phyloP scores from a whole-genome alignment of 1,140 invertebrate genomes.

The Heliconius nattereri region DNA sequence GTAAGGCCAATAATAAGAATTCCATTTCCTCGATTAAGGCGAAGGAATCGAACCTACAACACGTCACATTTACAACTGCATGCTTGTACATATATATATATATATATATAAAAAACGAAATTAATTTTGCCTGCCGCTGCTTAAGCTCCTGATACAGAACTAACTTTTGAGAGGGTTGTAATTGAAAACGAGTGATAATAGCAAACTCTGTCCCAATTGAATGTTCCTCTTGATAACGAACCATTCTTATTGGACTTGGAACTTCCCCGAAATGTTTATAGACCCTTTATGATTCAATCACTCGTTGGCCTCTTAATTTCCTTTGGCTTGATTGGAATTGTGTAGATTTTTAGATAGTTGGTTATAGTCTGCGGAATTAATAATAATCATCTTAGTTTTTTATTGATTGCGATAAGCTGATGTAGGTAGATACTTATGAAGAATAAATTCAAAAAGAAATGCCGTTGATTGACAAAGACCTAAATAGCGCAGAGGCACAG shows the following conservation, averaged over 20 bases:
- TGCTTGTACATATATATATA: background rate
- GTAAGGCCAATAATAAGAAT: too few relatives aligned
- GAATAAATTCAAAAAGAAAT: too few relatives aligned
- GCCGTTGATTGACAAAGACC: too few relatives aligned
- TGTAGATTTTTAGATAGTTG: slow-evolving; percentile 11
- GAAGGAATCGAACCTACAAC: too few relatives aligned
- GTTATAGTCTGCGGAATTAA: background rate
- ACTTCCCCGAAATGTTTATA: slow-evolving; percentile 28
- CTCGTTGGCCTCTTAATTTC: slow-evolving; percentile 4
- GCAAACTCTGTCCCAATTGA: slow-evolving; percentile 25
- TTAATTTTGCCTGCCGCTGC: slow-evolving; percentile 4
- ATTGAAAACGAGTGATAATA: slow-evolving; percentile 30
- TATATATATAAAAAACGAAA: too few relatives aligned
- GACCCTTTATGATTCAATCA: slow-evolving; percentile 22
- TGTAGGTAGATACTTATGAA: too few relatives aligned
- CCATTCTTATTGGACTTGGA: slow-evolving; percentile 28
- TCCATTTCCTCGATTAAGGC: too few relatives aligned
- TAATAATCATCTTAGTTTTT: background rate
- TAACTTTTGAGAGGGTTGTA: slow-evolving; percentile 30
- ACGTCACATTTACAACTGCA: too few relatives aligned
- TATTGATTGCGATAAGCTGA: too few relatives aligned
- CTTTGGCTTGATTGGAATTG: slow-evolving; percentile 18
- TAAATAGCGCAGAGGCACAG: too few relatives aligned
- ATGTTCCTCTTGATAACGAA: slow-evolving; percentile 27
- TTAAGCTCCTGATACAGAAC: slow-evolving; percentile 5